Base-by-base conservation (phyloP, 2,797 vertebrate genomes). In the Scleropages formosus region DNA sequence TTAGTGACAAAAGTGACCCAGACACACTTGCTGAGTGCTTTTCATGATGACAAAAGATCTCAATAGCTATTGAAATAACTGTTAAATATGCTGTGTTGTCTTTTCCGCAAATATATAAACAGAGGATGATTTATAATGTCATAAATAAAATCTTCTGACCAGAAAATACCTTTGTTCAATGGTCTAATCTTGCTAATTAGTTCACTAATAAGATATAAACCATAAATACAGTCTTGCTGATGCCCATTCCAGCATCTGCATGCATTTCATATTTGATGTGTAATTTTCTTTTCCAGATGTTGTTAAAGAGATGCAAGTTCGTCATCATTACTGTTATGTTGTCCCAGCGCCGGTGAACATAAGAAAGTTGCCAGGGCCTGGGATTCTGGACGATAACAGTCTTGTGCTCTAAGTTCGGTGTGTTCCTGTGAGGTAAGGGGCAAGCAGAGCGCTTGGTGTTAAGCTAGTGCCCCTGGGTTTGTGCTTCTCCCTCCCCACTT, bases 371-470 rank as follows among this genome's bases (percentile, higher is more conserved):
- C 49, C 67, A 53, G 20, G 46, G 39, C 22, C 63, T 69, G 24
- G 49, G 24, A 63, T 67, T 27, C 67, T 63, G 62, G 67, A 44
- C 18, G 44, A 27, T 76, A 76, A 76, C 60, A 71, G 75, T 63
- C 75, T 51, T 16, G 53, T 59, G 75, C 59, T 76, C 59, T 53
- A 67, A 63, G 67, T 64, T 56, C 71, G 59, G 59, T 63, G 56
- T 71, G 75, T 62, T 76, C 46, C 18, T 18, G 56, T 64, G 44
- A 62, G 75, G 39, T 24, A 26, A 22, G 44, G 51, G 16, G 70
- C 31, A n/a, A 62, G 58, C 2, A 18, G 75, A 16, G 75, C 7
- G 15, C 24, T 66, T 76, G 10, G 67, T 47, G 58, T 27, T 4
- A 66, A 60, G 74, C 74, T 1, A 46, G 16, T 15, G 15, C 58